phyloP scores from a whole-genome alignment of 2,888 invertebrate species.

The Chloroclystis v-ata region DNA sequence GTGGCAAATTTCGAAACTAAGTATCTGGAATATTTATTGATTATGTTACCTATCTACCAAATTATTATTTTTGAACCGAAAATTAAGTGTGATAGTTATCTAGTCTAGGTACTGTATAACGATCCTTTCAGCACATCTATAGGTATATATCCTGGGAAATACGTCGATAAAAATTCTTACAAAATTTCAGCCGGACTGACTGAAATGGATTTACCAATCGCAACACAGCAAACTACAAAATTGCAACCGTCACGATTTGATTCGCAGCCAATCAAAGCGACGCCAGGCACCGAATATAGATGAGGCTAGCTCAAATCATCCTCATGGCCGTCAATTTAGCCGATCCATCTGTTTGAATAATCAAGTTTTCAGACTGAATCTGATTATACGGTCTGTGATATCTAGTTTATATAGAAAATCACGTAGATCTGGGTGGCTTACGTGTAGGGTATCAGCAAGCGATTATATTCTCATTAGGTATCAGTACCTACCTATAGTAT shows the following conservation, averaged over 20 bases:
- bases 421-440: not conserved
- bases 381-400: slow-evolving; percentile 27
- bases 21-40: no score
- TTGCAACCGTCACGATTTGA: slow-evolving; percentile 45
- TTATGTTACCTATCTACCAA: no score
- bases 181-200: not conserved
- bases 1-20: no score
- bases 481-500: no score
- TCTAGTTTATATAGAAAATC: slow-evolving; percentile 4
- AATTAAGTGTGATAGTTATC: no score
- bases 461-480: no score
- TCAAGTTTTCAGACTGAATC: slow-evolving; percentile 37
- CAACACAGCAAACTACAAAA: slow-evolving; percentile 32
- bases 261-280: slow-evolving; percentile 46
- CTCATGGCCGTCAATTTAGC: slow-evolving; percentile 40
- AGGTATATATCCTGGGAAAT: no score
- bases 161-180: no score
- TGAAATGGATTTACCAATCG: not conserved
- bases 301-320: slow-evolving; percentile 37
- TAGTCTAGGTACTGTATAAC: no score
- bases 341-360: slow-evolving; percentile 44
- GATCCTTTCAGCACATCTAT: no score
- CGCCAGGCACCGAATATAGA: slow-evolving; percentile 51
- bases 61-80: no score
- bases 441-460: no score